phyloP scores from a whole-genome alignment of 2,797 vertebrate species.

The Lagodon rhomboides region DNA sequence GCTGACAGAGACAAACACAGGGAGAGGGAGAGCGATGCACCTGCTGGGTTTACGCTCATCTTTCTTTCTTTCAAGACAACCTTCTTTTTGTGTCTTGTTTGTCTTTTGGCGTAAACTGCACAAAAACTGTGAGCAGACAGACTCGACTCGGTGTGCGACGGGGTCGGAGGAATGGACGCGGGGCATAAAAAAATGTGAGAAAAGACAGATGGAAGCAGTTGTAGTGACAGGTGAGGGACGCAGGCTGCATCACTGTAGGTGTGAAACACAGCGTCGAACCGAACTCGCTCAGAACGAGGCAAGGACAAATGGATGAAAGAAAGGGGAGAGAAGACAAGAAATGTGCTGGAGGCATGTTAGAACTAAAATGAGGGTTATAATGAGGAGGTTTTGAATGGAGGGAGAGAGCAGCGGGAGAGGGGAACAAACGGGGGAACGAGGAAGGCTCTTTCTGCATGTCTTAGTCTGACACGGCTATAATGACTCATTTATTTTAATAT shows the following conservation, averaged over 20 bases:
- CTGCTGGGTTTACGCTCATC: slow-evolving; percentile 26
- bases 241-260: slow-evolving; percentile 50
- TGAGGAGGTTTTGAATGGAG: slow-evolving; percentile 48
- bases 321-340: slow-evolving; percentile 7
- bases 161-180: slow-evolving; percentile 57
- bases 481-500: slow-evolving; percentile 58
- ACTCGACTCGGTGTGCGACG: slow-evolving; percentile 41
- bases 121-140: slow-evolving; percentile 39
- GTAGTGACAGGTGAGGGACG: slow-evolving; percentile 70
- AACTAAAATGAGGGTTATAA: slow-evolving; percentile 57
- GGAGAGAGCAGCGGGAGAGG: slow-evolving; percentile 27
- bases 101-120: slow-evolving; percentile 4
- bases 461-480: slow-evolving; percentile 33
- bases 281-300: slow-evolving; percentile 42
- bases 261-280: slow-evolving; percentile 40
- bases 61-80: slow-evolving; percentile 32
- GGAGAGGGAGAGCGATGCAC: slow-evolving; percentile 13
- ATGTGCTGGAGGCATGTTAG: slow-evolving; percentile 51
- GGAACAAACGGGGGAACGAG: slow-evolving; percentile 17
- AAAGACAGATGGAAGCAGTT: slow-evolving; percentile 73
- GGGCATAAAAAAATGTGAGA: slow-evolving; percentile 59
- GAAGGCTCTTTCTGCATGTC: slow-evolving; percentile 32
- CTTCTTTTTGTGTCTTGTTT: slow-evolving; percentile 21
- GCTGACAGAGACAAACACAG: slow-evolving; percentile 48
- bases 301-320: slow-evolving; percentile 66